Percentiles rank a stretch among this genome's conserved stretches.
Evolutionary conservation across 1,140 invertebrate genomes (phyloP).

Genomic region (Linepithema humile): DNA sequence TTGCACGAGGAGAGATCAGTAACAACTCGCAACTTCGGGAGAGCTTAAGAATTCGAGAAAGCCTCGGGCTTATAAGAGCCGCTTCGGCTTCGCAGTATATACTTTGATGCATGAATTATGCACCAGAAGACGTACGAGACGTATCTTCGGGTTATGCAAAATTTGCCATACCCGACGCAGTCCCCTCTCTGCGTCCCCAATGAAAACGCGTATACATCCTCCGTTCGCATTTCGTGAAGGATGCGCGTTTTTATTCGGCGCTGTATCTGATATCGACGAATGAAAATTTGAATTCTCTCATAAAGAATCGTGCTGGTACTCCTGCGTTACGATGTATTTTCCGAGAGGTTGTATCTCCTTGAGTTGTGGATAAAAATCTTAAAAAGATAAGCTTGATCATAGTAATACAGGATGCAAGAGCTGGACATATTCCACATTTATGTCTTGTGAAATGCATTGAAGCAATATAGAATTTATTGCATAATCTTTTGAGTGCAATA

Average conservation of each 20-base stretch:
- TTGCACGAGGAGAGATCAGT: constrained; percentile 49
- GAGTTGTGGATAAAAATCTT: neutral
- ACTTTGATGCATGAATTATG: constrained; percentile 66
- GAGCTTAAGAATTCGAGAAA: constrained; percentile 62
- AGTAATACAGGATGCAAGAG: neutral
- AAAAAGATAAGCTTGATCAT: neutral
- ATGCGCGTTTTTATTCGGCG: constrained; percentile 22
- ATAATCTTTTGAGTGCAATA: neutral
- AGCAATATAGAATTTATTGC: neutral
- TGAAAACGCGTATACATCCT: constrained; percentile 18
- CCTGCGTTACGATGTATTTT: neutral
- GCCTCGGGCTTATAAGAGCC: constrained; percentile 39
- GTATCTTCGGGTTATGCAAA: constrained; percentile 48
- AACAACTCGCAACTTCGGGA: constrained; percentile 53
- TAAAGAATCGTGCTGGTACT: constrained; percentile 16
- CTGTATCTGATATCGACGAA: constrained; percentile 15
- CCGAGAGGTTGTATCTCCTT: neutral
- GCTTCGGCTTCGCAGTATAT: constrained; percentile 26
- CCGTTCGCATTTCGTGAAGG: constrained; percentile 30
- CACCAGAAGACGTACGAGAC: constrained; percentile 48
- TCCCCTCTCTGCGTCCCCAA: neutral
- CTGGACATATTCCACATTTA: neutral
- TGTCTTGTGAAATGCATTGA: neutral
- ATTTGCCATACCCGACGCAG: constrained; percentile 19
- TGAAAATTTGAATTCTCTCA: constrained; percentile 35